phyloP scores from a whole-genome alignment of 2,888 invertebrate genomes.

The Drosophila quinaria region DNA sequence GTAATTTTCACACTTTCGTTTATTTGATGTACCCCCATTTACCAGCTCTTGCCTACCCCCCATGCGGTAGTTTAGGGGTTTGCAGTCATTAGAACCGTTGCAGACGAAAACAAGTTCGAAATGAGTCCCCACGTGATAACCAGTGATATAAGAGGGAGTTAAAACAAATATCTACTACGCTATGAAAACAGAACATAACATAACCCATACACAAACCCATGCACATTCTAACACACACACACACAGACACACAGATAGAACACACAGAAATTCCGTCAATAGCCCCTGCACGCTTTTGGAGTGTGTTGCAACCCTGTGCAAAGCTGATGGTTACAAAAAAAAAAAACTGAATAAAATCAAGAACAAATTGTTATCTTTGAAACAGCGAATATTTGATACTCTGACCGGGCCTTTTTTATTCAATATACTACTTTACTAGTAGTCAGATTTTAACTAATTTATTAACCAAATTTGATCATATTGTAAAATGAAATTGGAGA shows the following conservation, averaged over 20 bases:
- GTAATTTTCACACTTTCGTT: slow-evolving; percentile 25
- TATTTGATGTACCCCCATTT: neutral
- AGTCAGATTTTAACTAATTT: no score
- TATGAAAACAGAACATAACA: slow-evolving; percentile 23
- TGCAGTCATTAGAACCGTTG: slow-evolving; percentile 58
- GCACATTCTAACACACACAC: slow-evolving; percentile 21
- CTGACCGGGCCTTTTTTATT: no score
- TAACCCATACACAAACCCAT: slow-evolving; percentile 30
- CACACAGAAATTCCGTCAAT: slow-evolving; percentile 68
- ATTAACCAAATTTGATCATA: no score
- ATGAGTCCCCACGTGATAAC: slow-evolving; percentile 34
- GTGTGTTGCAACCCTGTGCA: slow-evolving; percentile 70
- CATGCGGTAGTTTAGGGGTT: slow-evolving; percentile 2
- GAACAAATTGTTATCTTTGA: neutral
- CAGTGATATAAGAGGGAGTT: slow-evolving; percentile 1
- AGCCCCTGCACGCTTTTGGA: slow-evolving; percentile 45
- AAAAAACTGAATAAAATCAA: neutral
- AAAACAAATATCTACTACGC: slow-evolving; percentile 43
- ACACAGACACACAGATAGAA: slow-evolving; percentile 28
- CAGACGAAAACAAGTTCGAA: slow-evolving; percentile 55
- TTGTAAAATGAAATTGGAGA: no score
- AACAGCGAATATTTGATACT: neutral
- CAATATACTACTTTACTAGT: no score
- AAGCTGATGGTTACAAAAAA: slow-evolving; percentile 49
- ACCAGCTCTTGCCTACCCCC: neutral